A percentile compares a stretch with the other conserved stretches of the same genome.
phyloP scores from a whole-genome alignment of 2,797 vertebrate species.

The Fundulus diaphanus region DNA sequence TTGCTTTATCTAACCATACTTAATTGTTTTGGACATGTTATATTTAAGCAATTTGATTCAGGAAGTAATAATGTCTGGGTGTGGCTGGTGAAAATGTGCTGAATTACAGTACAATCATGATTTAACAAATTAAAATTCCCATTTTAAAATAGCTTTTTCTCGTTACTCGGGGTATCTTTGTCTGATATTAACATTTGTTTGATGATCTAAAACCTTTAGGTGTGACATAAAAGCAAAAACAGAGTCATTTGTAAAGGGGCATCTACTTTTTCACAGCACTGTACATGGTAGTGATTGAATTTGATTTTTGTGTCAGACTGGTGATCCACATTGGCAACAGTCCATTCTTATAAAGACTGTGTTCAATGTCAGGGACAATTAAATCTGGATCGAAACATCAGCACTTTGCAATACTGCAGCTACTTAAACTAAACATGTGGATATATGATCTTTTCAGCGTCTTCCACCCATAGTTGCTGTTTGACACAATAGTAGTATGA shows the following conservation, averaged over 20 bases:
- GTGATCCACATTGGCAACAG: neutral
- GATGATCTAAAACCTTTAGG: no score
- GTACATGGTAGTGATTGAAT: neutral
- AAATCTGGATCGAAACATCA: no score
- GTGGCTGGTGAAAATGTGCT: neutral
- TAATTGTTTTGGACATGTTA: neutral
- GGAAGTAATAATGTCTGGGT: no score
- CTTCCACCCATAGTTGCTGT: no score
- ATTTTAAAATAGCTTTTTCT: neutral
- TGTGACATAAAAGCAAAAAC: neutral
- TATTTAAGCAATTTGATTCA: neutral
- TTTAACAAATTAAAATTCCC: neutral
- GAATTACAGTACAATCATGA: neutral
- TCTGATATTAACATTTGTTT: no score
- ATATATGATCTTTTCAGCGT: no score
- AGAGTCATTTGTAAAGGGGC: neutral
- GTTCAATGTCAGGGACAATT: neutral
- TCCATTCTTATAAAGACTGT: neutral
- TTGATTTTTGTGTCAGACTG: neutral
- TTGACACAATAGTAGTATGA: neutral
- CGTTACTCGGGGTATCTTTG: no score
- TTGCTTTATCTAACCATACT: no score
- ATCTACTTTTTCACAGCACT: neutral
- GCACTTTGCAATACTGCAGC: no score
- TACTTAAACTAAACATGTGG: no score